A percentile compares a stretch with the other conserved stretches of the same genome.
phyloP scores from a whole-genome alignment of 2,113 vertebrate genomes.

The Stigmatopora nigra region DNA sequence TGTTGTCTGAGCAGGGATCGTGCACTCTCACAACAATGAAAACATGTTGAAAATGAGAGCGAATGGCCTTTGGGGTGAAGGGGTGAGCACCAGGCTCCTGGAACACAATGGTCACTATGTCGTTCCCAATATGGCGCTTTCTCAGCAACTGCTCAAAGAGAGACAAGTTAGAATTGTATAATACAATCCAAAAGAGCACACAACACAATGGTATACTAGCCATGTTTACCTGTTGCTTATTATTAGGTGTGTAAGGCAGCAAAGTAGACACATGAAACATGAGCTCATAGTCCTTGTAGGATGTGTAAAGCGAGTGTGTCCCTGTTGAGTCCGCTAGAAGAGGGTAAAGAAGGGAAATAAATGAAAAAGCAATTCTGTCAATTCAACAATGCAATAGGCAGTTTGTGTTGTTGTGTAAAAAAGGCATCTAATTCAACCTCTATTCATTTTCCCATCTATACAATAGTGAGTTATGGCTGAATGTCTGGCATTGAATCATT shows the following conservation, averaged over 20 bases:
- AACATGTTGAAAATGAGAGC: slow-evolving; percentile 93
- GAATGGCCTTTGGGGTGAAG: slow-evolving; percentile 90
- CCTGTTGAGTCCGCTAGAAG: slow-evolving; percentile 89
- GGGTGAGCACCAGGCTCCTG: slow-evolving; percentile 91
- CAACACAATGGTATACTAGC: background rate
- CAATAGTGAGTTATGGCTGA: slow-evolving; percentile 29
- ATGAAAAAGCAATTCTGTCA: slow-evolving; percentile 16
- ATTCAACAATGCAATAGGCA: slow-evolving; percentile 13
- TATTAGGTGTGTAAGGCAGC: slow-evolving; percentile 93
- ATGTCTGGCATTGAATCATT: slow-evolving; percentile 16
- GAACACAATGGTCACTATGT: slow-evolving; percentile 96
- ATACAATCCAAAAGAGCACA: background rate
- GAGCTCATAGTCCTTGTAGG: slow-evolving; percentile 94
- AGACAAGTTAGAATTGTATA: slow-evolving; percentile 4
- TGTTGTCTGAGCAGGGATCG: slow-evolving; percentile 82
- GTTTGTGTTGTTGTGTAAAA: slow-evolving; percentile 13
- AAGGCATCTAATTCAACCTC: slow-evolving; percentile 29
- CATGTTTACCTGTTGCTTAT: slow-evolving; percentile 87
- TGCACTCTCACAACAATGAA: slow-evolving; percentile 89
- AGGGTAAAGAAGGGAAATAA: slow-evolving; percentile 65
- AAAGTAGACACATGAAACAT: slow-evolving; percentile 97
- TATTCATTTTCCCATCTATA: slow-evolving; percentile 24
- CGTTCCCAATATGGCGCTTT: slow-evolving; percentile 93
- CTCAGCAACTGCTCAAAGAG: slow-evolving; percentile 75
- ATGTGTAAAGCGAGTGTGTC: slow-evolving; percentile 89